Evolutionary conservation across 2,888 invertebrate genomes (phyloP), one percentile per base, ranked within the genome.

Genomic region (Acanthosepion pharaonis): DNA sequence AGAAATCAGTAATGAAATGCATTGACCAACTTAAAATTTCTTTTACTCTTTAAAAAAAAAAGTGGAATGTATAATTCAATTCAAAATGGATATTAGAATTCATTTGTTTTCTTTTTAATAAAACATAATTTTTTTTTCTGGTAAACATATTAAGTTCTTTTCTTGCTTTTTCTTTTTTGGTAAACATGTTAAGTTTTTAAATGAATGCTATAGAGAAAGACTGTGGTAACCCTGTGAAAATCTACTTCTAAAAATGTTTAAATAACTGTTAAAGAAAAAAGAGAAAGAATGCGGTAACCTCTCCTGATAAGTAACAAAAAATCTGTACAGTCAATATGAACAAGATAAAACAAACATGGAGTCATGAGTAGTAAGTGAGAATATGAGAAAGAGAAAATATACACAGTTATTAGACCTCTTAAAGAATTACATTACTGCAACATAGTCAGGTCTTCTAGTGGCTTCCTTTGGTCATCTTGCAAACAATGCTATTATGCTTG

Each of bases 351-450:
- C 93, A 93, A 93, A 93, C 93, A 93, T 93, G 93, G 18, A 93
- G 49, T 93, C 49, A 53, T 93, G 28, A 93, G 93, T 53, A 93
- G 93, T 49, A 93, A 93, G 93, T 93, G 53, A 93, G 93, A 93
- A 93, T 93, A 93, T 93, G 93, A 93, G 93, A 93, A 93, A 93
- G 93, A 93, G 93, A 93, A 93, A 93, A 93, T 93, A 51, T 49
- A 93, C 93, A 93, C 93, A 93, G n/a, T 93, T 93, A 49, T 49
- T 51, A 93, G 93, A 51, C 93, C 93, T 33, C 53, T 25, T 93
- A 25, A 51, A 93, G 53, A 93, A 49, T 93, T 93, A 93, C 28
- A n/a, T 78, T 78, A 51, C 33, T 93, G 93, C 53, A 49, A 93
- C 93, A 93, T 93, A 93, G n/a, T 53, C 93, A 93, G 93, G 93